These are phyloP conservation scores for Zaprionus bogoriensis DNA, from an alignment of 2,888 invertebrate species.

Conservation along the genomic window DNA sequence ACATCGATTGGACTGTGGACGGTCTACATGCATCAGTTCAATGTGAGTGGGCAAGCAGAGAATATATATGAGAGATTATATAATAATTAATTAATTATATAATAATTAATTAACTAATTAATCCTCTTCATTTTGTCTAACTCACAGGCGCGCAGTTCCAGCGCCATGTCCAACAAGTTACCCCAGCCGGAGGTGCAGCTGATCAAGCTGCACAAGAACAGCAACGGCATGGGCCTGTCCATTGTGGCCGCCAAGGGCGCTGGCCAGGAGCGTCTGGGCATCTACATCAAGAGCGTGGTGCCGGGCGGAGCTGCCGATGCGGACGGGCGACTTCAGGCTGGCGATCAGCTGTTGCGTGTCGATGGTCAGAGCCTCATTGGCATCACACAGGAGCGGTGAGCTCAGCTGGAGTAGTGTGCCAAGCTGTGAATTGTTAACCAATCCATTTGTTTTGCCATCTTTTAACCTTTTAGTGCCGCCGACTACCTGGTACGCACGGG, in stretches of 20 bases:
- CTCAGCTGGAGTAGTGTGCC: background rate
- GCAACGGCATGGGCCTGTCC: conserved; percentile 98
- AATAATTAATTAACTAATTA: no score
- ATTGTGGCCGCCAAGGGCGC: conserved; percentile 98
- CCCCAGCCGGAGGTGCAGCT: conserved; percentile 90
- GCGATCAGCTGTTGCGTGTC: conserved; percentile 97
- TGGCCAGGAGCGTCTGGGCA: conserved; percentile 93
- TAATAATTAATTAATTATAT: no score
- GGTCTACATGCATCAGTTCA: conserved; percentile 92
- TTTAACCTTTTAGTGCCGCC: conserved; percentile 89
- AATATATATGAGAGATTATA: no score
- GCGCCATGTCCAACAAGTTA: conserved; percentile 86
- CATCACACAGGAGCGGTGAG: conserved; percentile 89
- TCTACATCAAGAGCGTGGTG: conserved; percentile 99
- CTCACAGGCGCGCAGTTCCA: conserved; percentile 85
- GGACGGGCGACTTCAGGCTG: conserved; percentile 97
- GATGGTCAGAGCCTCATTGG: conserved; percentile 97
- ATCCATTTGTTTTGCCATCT: background rate
- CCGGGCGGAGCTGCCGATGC: conserved; percentile 95
- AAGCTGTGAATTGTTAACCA: background rate
- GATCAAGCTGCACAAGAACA: conserved; percentile 95
- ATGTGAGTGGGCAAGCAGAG: conserved; percentile 78
- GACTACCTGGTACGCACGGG: conserved; percentile 97
- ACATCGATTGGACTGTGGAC: conserved; percentile 97
- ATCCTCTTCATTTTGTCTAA: background rate